Evolutionary conservation across 2,888 invertebrate genomes (phyloP).

Genomic region (Orchesella flavescens): DNA sequence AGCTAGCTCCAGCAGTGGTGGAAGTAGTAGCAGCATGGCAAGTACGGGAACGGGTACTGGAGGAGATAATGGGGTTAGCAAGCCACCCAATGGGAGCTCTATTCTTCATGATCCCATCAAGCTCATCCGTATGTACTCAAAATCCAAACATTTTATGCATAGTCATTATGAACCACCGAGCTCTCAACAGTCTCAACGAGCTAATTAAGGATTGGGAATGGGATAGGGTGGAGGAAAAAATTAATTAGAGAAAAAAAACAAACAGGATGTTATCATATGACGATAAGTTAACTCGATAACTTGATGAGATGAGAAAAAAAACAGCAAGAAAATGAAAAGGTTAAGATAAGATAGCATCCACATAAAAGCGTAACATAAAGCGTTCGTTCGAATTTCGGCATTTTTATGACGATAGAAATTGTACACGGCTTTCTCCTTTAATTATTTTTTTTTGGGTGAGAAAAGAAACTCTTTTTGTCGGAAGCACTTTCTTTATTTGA

Average conservation of each 20-base stretch:
- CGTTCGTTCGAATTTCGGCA: no score
- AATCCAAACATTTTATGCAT: conserved; percentile 66
- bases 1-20: conserved; percentile 58
- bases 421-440: no score
- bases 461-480: no score
- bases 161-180: conserved; percentile 60
- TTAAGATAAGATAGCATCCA: no score
- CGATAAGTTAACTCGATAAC: no score
- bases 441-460: no score
- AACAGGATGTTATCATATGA: no score
- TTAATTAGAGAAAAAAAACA: conserved; percentile 38
- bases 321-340: no score
- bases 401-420: no score
- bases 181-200: conserved; percentile 59
- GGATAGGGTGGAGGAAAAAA: conserved; percentile 26
- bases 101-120: conserved; percentile 71
- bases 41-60: conserved; percentile 22
- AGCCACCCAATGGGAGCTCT: conserved; percentile 48
- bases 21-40: conserved; percentile 32
- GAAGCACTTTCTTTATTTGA: no score
- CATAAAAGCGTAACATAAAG: no score
- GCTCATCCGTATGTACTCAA: conserved; percentile 71
- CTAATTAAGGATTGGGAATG: conserved; percentile 56
- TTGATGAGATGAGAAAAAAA: background rate
- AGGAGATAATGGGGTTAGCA: conserved; percentile 30